Evolutionary conservation across 2,888 invertebrate genomes (phyloP).

Genomic region (Chloroclystis v-ata): DNA sequence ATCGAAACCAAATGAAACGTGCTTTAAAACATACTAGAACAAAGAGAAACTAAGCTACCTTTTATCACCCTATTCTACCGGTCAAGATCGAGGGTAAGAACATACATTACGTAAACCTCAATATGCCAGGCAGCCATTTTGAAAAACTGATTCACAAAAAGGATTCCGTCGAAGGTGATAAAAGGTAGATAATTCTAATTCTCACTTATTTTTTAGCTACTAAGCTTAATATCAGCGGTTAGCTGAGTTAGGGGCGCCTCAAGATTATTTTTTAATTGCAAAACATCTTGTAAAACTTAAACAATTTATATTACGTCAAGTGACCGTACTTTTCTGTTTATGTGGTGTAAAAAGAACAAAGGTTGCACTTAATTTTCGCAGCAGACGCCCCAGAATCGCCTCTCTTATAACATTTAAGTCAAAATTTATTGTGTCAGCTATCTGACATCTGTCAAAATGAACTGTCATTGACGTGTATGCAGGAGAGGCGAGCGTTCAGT

Average conservation of each 20-base stretch:
- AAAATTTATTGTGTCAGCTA: constrained; percentile 8
- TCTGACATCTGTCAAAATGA: constrained; percentile 17
- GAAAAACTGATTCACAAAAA: constrained; percentile 33
- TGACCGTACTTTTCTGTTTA: not conserved
- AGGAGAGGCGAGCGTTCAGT: constrained; percentile 54
- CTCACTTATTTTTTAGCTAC: constrained; percentile 57
- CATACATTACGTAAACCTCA: constrained; percentile 21
- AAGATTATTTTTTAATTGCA: too few relatives aligned
- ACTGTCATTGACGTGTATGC: constrained; percentile 29
- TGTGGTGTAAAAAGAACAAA: not conserved
- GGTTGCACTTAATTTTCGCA: not conserved
- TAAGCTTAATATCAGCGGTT: constrained; percentile 32
- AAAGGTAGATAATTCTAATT: constrained; percentile 43
- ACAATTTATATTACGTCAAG: not conserved
- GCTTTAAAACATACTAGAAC: constrained; percentile 37
- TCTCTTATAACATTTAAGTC: constrained; percentile 1
- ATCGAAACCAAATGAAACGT: constrained; percentile 39
- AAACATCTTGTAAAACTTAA: too few relatives aligned
- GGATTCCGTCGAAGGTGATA: constrained; percentile 17
- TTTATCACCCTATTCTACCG: constrained; percentile 12
- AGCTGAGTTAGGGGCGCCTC: not conserved
- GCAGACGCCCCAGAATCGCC: constrained; percentile 11
- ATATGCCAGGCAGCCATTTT: too few relatives aligned
- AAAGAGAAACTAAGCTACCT: constrained; percentile 8
- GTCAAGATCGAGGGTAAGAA: constrained; percentile 15